A percentile compares a stretch with the other conserved stretches of the same genome.
Conservation (phyloP, 2,888 invertebrate species). For the Epinotia demarniana region DNA sequence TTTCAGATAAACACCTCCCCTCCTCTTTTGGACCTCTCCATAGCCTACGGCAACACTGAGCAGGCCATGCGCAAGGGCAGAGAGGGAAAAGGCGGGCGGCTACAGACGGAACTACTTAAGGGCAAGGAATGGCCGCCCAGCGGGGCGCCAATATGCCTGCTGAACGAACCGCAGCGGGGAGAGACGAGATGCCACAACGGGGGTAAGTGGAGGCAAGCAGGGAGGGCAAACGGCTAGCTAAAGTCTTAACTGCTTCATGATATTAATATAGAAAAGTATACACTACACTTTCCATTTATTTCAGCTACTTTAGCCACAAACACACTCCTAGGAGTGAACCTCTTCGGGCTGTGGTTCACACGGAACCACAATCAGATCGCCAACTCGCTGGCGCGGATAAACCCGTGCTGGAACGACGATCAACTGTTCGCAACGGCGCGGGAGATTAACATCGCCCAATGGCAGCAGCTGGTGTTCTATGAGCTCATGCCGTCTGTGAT, state of each 20-base stretch:
- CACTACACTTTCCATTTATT: background rate
- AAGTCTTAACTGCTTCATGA: conserved; percentile 47
- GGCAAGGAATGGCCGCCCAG: conserved; percentile 57
- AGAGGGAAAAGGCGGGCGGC: conserved; percentile 51
- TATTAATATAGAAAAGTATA: no score
- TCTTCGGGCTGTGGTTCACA: conserved; percentile 55
- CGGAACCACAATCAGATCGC: conserved; percentile 93
- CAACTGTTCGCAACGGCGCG: conserved; percentile 90
- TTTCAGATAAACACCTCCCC: conserved; percentile 58
- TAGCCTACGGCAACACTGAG: conserved; percentile 54
- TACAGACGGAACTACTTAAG: conserved; percentile 51
- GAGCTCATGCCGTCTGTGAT: conserved; percentile 91
- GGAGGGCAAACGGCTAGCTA: conserved; percentile 53
- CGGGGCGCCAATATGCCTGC: conserved; percentile 51
- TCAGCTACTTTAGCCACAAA: conserved; percentile 50
- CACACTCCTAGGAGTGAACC: conserved; percentile 53
- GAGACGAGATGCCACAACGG: conserved; percentile 65
- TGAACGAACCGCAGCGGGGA: conserved; percentile 53
- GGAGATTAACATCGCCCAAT: conserved; percentile 89
- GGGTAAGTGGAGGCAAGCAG: conserved; percentile 54
- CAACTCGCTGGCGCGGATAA: conserved; percentile 86
- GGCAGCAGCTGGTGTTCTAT: conserved; percentile 91
- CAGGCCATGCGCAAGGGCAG: conserved; percentile 45
- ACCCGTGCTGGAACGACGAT: conserved; percentile 95
- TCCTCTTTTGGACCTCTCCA: conserved; percentile 59